Conservation (phyloP, 1,140 invertebrate genomes). For the Amyelois transitella region DNA sequence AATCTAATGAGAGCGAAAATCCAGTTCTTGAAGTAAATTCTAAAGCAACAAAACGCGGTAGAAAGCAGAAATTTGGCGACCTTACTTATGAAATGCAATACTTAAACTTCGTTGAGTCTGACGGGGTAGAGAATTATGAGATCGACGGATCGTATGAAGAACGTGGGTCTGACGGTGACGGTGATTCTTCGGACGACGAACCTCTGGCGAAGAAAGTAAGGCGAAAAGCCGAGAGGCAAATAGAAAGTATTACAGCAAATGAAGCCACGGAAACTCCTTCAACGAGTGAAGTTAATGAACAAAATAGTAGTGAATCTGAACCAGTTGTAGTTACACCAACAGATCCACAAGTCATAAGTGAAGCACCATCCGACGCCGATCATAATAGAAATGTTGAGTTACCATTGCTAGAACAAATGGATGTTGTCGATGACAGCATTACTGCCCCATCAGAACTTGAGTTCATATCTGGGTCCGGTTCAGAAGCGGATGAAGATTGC, state of each 20-base stretch:
- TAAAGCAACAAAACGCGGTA: not conserved
- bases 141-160: not conserved
- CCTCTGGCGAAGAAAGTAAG: constrained; percentile 44
- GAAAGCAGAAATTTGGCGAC: not conserved
- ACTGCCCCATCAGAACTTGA: constrained; percentile 1
- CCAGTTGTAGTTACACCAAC: too few species aligned
- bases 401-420: not conserved
- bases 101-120: not conserved
- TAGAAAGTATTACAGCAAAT: not conserved
- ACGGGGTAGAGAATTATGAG: not conserved
- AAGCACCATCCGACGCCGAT: too few species aligned
- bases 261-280: not conserved
- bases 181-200: constrained; percentile 52
- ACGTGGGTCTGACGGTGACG: not conserved
- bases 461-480: not conserved
- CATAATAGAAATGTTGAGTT: not conserved
- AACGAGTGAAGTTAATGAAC: not conserved
- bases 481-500: constrained; percentile 23
- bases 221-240: constrained; percentile 10
- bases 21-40: not conserved
- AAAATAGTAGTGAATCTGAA: not conserved
- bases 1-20: not conserved
- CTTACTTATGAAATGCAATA: not conserved
- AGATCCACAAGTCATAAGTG: too few species aligned
- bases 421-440: not conserved